Evolutionary conservation across 2,797 vertebrate species (phyloP).

Genomic region (Momotus momota): DNA sequence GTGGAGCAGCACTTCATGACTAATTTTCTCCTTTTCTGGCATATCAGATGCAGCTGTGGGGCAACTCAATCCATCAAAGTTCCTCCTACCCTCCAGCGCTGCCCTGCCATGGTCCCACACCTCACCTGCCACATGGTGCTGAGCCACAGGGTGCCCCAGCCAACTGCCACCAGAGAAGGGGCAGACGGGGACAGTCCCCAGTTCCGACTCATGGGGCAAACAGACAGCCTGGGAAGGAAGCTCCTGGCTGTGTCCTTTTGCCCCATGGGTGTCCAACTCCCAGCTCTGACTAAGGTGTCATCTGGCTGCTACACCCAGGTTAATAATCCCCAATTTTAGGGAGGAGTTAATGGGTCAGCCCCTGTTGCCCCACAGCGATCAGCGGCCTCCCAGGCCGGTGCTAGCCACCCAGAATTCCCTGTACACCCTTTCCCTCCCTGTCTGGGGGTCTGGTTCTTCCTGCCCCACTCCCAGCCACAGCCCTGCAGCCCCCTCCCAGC

Average conservation of each 20-base stretch:
- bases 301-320: neutral
- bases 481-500: neutral
- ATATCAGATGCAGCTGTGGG: neutral
- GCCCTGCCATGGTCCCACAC: neutral
- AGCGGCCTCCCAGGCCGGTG: neutral
- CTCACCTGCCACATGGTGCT: neutral
- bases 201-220: fast-evolving
- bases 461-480: neutral
- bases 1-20: neutral
- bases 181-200: neutral
- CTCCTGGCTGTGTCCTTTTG: neutral
- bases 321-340: neutral
- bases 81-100: neutral
- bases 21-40: constrained; percentile 25
- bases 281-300: neutral
- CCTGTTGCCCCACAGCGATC: neutral
- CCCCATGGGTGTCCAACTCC: fast-evolving
- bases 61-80: neutral
- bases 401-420: neutral
- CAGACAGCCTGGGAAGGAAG: neutral
- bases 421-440: fast-evolving
- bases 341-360: neutral
- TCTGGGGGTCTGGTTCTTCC: neutral
- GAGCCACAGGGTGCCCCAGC: fast-evolving
- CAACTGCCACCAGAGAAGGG: neutral